phyloP scores from a whole-genome alignment of 2,797 vertebrate species.

The Cossypha heuglini region DNA sequence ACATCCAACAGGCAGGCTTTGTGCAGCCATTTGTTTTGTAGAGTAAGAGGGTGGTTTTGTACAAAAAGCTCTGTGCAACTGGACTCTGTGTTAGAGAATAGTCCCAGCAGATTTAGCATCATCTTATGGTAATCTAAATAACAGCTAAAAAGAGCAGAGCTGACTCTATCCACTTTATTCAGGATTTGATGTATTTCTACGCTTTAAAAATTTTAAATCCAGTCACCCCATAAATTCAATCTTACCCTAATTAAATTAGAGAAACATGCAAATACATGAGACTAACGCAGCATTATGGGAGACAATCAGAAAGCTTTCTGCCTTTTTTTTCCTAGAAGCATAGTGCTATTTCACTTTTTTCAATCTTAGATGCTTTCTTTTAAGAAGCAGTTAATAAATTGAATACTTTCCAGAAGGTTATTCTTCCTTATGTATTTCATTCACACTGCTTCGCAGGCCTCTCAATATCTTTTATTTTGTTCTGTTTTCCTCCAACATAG shows the following conservation, averaged over 20 bases:
- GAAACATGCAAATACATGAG: background rate
- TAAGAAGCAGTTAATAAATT: background rate
- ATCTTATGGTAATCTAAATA: background rate
- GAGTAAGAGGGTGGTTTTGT: background rate
- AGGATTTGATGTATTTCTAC: background rate
- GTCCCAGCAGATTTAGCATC: background rate
- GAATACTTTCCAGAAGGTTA: background rate
- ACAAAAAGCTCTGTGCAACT: background rate
- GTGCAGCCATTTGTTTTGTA: background rate
- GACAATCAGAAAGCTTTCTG: background rate
- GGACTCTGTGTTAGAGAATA: background rate
- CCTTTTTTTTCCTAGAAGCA: background rate
- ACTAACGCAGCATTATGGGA: background rate
- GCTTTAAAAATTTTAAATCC: background rate
- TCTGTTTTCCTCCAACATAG: background rate
- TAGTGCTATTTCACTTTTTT: background rate
- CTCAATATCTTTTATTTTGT: background rate
- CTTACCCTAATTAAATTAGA: background rate
- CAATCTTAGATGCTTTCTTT: background rate
- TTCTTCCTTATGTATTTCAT: background rate
- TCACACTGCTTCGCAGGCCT: background rate
- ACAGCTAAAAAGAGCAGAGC: background rate
- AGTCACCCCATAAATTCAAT: background rate
- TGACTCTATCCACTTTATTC: background rate
- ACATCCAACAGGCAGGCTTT: background rate